Conservation (phyloP, 1,140 invertebrate genomes). For the Aphis gossypii region DNA sequence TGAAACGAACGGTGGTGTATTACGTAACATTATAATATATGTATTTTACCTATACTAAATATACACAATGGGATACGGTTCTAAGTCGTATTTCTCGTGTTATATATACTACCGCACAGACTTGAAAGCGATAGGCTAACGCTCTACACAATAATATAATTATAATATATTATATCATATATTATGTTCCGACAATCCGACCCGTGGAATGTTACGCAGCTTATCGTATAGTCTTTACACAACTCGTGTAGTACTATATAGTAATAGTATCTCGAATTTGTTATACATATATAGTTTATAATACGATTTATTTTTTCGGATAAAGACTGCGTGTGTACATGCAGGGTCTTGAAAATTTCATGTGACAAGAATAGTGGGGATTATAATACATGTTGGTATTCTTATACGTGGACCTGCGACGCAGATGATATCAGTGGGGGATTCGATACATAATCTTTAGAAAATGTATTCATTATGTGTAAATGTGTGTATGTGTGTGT, state of each 20-base stretch:
- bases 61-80: background rate
- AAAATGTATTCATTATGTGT: background rate
- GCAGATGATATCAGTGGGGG: background rate
- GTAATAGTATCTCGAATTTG: background rate
- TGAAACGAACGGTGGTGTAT: background rate
- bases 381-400: background rate
- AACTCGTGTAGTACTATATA: background rate
- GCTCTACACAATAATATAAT: background rate
- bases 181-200: background rate
- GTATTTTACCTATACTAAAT: background rate
- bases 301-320: background rate
- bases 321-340: background rate
- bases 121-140: background rate
- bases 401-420: background rate
- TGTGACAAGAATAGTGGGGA: background rate
- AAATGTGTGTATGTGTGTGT: background rate
- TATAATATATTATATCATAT: background rate
- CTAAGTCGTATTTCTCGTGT: background rate
- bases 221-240: background rate
- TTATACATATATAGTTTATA: no score
- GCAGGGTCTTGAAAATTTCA: background rate
- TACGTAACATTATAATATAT: constrained; percentile 15
- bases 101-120: background rate
- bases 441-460: constrained; percentile 7
- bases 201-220: background rate